phyloP scores from a whole-genome alignment of 2,797 vertebrate genomes.

The Sebastolobus alascanus region DNA sequence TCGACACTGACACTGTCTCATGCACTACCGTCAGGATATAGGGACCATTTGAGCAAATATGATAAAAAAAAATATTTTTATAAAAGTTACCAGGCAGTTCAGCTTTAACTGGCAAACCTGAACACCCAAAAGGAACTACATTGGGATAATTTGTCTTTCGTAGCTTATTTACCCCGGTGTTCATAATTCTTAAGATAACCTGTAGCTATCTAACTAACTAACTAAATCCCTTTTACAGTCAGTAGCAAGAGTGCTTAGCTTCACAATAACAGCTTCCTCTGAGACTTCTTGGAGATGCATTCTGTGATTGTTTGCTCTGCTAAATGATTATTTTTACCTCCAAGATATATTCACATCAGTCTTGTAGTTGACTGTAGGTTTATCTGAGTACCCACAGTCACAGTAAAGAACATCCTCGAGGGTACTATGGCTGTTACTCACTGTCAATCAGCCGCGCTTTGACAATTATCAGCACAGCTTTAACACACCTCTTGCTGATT shows the following conservation, averaged over 20 bases:
- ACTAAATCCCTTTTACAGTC: neutral
- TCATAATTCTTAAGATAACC: neutral
- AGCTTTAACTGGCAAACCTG: neutral
- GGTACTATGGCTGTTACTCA: slow-evolving; percentile 7
- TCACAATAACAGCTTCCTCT: neutral
- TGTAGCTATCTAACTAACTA: neutral
- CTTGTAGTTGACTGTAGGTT: neutral
- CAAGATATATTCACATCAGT: slow-evolving; percentile 7
- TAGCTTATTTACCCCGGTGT: slow-evolving; percentile 2
- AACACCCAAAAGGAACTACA: neutral
- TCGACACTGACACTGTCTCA: too few relatives aligned
- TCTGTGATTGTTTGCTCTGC: neutral
- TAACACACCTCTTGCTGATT: neutral
- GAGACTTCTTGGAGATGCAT: neutral
- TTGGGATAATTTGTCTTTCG: neutral
- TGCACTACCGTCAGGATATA: too few relatives aligned
- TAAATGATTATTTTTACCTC: slow-evolving; percentile 5
- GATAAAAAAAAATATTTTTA: too few relatives aligned
- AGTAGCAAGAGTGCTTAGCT: neutral
- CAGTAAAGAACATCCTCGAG: slow-evolving; percentile 5
- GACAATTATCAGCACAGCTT: neutral
- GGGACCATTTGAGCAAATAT: too few relatives aligned
- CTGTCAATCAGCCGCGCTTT: neutral
- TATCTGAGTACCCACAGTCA: slow-evolving; percentile 1
- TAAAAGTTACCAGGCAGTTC: too few relatives aligned